These are phyloP conservation scores for Osmoderma eremita DNA, from an alignment of 2,888 invertebrate species.

Conservation along the genomic window DNA sequence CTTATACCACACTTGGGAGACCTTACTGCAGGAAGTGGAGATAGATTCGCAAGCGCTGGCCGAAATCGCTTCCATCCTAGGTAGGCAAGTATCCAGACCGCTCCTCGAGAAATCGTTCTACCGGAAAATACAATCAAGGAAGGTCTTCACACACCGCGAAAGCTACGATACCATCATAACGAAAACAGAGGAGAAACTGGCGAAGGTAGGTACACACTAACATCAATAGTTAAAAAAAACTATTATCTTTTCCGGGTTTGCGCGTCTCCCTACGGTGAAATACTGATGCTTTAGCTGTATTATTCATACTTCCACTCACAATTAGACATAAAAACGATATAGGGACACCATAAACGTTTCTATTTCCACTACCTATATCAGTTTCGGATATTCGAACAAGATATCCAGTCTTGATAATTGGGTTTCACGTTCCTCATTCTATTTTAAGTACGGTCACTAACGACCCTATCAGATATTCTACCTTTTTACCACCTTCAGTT, in stretches of 20 bases:
- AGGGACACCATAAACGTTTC: too few species aligned
- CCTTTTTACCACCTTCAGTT: too few species aligned
- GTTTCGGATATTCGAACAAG: too few species aligned
- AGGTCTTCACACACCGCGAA: constrained; percentile 90
- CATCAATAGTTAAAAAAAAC: constrained; percentile 22
- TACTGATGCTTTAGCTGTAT: too few species aligned
- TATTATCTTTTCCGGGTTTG: neutral
- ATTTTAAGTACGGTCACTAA: too few species aligned
- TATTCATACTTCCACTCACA: neutral
- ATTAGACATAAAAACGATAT: too few species aligned
- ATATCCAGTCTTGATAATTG: too few species aligned
- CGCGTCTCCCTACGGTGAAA: neutral
- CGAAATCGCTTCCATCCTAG: constrained; percentile 84
- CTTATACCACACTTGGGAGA: constrained; percentile 91
- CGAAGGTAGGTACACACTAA: constrained; percentile 67
- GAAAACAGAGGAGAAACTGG: constrained; percentile 84
- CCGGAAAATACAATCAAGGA: constrained; percentile 89
- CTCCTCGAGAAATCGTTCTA: constrained; percentile 88
- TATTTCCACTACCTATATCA: too few species aligned
- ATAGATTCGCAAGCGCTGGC: constrained; percentile 87
- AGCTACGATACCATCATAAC: constrained; percentile 87
- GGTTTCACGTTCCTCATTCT: too few species aligned
- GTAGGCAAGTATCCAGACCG: constrained; percentile 81
- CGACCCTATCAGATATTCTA: too few species aligned
- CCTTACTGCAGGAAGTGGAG: constrained; percentile 89